Percentiles rank a stretch among this genome's conserved stretches.
These are phyloP conservation scores for Montifringilla adamsi DNA, from an alignment of 2,113 vertebrate species.

Conservation along the genomic window DNA sequence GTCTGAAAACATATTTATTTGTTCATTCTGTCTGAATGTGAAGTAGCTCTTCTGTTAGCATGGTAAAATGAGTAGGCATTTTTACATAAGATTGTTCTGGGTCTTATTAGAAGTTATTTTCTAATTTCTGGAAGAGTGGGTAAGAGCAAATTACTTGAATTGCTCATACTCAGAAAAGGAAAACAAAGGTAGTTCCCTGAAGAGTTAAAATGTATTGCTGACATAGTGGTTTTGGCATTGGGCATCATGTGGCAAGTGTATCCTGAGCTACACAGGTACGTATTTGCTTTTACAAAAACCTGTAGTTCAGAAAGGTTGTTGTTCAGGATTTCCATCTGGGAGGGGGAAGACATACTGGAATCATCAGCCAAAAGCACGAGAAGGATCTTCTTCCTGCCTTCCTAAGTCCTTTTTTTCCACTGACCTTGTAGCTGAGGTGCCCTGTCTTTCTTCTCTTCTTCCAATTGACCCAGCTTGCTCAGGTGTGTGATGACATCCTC, in stretches of 20 bases:
- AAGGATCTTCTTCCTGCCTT: not conserved
- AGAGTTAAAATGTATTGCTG: not conserved
- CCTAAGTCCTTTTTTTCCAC: not conserved
- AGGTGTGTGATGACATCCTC: not conserved
- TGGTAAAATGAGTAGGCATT: not conserved
- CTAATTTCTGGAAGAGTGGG: not conserved
- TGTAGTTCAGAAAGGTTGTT: not conserved
- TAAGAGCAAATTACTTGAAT: conserved; percentile 1
- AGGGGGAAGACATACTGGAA: not conserved
- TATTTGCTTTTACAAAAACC: not conserved
- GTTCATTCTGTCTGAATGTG: conserved; percentile 27
- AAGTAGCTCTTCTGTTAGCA: conserved; percentile 20
- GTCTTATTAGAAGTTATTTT: conserved; percentile 25
- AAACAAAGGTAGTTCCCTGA: not conserved
- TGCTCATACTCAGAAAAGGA: not conserved
- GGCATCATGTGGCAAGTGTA: not conserved
- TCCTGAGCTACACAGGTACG: not conserved
- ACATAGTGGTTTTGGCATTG: not conserved
- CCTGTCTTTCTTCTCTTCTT: not conserved
- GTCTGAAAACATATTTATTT: conserved; percentile 37
- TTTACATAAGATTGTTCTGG: not conserved
- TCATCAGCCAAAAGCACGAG: not conserved
- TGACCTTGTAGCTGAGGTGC: not conserved
- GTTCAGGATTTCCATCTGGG: not conserved
- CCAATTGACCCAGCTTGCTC: not conserved